phyloP scores from a whole-genome alignment of 1,140 invertebrate species.

The Amphibalanus amphitrite region DNA sequence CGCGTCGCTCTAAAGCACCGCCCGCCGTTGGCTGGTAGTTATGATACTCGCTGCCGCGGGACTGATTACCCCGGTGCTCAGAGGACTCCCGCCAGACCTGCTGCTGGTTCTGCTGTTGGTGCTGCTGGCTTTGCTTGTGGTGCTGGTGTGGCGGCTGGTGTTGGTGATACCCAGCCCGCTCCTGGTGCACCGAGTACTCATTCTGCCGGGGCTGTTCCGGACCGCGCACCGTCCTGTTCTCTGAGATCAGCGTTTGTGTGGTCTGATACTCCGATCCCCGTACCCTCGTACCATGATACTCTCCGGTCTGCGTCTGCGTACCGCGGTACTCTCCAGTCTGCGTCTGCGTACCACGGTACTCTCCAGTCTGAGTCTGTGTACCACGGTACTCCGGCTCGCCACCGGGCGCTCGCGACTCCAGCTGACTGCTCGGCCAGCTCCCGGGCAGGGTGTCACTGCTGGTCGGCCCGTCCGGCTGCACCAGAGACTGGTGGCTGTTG shows the following conservation, averaged over 20 bases:
- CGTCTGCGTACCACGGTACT: not conserved
- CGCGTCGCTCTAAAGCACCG: not conserved
- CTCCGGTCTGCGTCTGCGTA: not conserved
- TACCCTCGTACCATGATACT: not conserved
- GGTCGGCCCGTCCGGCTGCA: not conserved
- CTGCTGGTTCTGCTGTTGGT: not conserved
- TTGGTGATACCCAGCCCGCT: no score
- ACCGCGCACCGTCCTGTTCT: not conserved
- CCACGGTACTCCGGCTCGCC: not conserved
- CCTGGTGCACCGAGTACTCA: no score
- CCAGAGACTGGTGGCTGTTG: not conserved
- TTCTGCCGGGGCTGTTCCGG: not conserved
- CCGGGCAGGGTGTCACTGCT: not conserved
- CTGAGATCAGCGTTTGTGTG: not conserved
- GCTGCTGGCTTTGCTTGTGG: no score
- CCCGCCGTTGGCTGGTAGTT: not conserved
- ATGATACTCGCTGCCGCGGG: not conserved
- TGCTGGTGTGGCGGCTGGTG: no score
- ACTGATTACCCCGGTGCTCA: not conserved
- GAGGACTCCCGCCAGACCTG: not conserved
- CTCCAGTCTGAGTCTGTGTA: not conserved
- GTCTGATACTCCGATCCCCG: not conserved
- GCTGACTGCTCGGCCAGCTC: not conserved
- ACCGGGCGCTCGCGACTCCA: not conserved
- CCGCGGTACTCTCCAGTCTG: no score